phyloP scores from a whole-genome alignment of 1,140 invertebrate genomes.

The Schlechtendalia chinensis region DNA sequence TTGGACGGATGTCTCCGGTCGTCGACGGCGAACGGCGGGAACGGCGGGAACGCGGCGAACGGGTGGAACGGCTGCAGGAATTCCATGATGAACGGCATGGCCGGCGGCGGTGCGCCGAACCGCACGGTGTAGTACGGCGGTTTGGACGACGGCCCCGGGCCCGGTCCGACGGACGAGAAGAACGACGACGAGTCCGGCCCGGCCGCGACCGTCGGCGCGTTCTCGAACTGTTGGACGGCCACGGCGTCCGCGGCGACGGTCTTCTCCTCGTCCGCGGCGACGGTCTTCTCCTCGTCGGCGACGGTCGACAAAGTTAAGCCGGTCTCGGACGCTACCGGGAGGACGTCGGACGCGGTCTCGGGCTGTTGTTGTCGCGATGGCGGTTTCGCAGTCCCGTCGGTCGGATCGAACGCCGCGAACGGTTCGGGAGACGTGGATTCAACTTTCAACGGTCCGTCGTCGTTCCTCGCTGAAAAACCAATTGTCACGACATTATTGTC shows the following conservation, averaged over 20 bases:
- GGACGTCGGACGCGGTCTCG: too few relatives aligned
- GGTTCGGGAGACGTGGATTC: too few relatives aligned
- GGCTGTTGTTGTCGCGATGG: too few relatives aligned
- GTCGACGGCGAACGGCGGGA: not conserved
- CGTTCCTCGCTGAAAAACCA: too few relatives aligned
- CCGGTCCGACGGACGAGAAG: not conserved
- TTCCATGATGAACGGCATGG: not conserved
- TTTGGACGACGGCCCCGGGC: not conserved
- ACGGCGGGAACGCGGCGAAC: not conserved
- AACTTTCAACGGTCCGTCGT: too few relatives aligned
- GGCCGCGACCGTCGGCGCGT: too few relatives aligned
- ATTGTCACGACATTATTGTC: too few relatives aligned
- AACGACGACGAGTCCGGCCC: not conserved
- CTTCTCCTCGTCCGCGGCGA: not conserved
- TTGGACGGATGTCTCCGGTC: not conserved
- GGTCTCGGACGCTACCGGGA: not conserved
- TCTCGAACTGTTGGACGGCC: not conserved
- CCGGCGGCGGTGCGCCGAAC: not conserved
- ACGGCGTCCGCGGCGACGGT: not conserved
- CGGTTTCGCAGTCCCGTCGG: too few relatives aligned
- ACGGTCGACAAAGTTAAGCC: not conserved
- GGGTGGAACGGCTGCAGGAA: constrained; percentile 20
- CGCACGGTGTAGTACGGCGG: not conserved
- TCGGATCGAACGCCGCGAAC: too few relatives aligned
- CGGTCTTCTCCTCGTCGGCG: not conserved